phyloP scores from a whole-genome alignment of 2,113 vertebrate genomes.

The Noctilio leporinus region DNA sequence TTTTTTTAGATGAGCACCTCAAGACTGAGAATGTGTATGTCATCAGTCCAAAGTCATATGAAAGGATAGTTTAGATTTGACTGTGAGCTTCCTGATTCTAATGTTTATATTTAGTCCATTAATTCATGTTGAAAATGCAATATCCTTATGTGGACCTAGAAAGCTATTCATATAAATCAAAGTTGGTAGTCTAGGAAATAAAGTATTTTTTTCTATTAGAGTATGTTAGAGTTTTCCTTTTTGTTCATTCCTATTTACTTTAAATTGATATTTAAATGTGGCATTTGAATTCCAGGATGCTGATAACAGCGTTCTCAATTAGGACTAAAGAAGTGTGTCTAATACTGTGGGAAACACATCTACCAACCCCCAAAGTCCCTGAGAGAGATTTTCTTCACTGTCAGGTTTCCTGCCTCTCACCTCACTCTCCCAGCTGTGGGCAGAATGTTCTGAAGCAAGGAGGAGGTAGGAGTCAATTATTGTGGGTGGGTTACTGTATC shows the following conservation, averaged over 20 bases:
- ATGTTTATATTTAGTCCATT: not conserved
- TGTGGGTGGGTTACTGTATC: slow-evolving; percentile 59
- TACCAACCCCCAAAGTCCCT: not conserved
- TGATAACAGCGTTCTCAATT: slow-evolving; percentile 33
- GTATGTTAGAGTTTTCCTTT: not conserved
- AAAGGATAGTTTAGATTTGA: not conserved
- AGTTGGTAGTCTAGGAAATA: not conserved
- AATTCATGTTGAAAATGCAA: not conserved
- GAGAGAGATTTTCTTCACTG: not conserved
- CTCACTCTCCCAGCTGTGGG: slow-evolving; percentile 72
- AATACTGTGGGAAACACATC: slow-evolving; percentile 28
- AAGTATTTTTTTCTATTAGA: not conserved
- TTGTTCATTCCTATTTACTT: slow-evolving; percentile 24
- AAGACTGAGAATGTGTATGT: not conserved
- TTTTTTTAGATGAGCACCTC: not conserved
- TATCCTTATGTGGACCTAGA: not conserved
- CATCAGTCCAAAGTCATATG: not conserved
- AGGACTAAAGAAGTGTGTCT: slow-evolving; percentile 26
- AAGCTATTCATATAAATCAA: not conserved
- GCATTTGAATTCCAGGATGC: slow-evolving; percentile 35
- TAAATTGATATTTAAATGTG: slow-evolving; percentile 39
- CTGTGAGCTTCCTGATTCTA: not conserved
- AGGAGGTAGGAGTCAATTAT: slow-evolving; percentile 69
- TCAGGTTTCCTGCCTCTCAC: slow-evolving; percentile 56
- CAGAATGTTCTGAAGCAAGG: slow-evolving; percentile 73